These are phyloP conservation scores for Psix sp. DNA, from an alignment of 1,140 invertebrate species.

Conservation along the genomic window DNA sequence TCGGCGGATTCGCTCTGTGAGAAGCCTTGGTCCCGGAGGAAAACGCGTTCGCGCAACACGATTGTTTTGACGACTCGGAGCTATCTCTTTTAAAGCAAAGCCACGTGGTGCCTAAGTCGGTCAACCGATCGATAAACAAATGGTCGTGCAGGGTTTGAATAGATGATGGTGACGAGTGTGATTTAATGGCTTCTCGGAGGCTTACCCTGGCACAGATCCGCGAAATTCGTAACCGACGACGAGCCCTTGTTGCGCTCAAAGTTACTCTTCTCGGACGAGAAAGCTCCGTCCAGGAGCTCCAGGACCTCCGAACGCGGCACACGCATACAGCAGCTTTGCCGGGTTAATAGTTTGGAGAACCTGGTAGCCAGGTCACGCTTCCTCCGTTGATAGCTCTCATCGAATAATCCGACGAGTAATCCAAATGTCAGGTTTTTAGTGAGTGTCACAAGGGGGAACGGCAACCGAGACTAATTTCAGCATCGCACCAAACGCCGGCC, in stretches of 20 bases:
- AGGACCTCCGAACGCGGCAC: conserved; percentile 67
- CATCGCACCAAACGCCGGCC: conserved; percentile 73
- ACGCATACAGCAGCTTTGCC: conserved; percentile 66
- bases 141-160: conserved; percentile 5
- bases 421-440: no score
- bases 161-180: no score
- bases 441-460: conserved; percentile 17
- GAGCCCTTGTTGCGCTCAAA: conserved; percentile 60
- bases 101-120: conserved; percentile 47
- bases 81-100: conserved; percentile 52
- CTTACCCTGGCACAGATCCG: conserved; percentile 62
- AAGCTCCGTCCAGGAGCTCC: conserved; percentile 65
- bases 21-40: background rate
- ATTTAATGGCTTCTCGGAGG: conserved; percentile 12
- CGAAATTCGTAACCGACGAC: conserved; percentile 64
- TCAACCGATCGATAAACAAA: conserved; percentile 38
- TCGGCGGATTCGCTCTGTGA: background rate
- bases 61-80: no score
- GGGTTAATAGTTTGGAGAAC: no score
- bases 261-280: conserved; percentile 62
- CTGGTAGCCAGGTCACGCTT: no score
- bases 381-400: no score
- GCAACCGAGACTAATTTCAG: conserved; percentile 56
- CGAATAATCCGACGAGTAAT: no score
- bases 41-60: no score